A percentile compares a stretch with the other conserved stretches of the same genome.
Conservation (phyloP, 2,797 vertebrate species). For the Galago senegalensis region DNA sequence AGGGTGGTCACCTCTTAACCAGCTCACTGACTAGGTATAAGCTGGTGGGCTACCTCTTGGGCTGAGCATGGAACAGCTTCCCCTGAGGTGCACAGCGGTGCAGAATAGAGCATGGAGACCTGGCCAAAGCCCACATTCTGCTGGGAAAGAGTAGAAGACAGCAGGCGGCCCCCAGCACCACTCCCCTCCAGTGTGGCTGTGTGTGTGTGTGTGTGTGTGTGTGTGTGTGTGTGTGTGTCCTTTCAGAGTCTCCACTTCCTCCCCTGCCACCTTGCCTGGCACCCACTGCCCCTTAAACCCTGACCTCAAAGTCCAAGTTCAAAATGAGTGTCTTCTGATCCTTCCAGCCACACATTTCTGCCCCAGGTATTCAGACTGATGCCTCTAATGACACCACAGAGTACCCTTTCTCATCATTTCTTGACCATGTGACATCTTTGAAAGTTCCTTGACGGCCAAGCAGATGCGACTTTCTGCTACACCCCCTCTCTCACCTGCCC, state of each 20-base stretch:
- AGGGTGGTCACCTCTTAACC: too few species aligned
- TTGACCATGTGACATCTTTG: neutral
- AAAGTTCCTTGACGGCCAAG: neutral
- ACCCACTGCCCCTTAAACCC: neutral
- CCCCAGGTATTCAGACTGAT: neutral
- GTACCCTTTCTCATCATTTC: neutral
- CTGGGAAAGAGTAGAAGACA: neutral
- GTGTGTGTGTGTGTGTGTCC: neutral
- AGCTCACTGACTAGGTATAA: fast-evolving
- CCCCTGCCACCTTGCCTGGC: too few species aligned
- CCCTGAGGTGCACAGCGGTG: too few species aligned
- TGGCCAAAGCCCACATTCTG: neutral
- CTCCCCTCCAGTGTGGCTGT: neutral
- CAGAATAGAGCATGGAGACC: fast-evolving
- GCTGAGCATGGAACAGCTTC: neutral
- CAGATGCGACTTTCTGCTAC: neutral
- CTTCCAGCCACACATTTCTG: neutral
- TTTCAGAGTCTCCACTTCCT: neutral
- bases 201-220: too few species aligned
- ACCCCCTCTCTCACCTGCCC: too few species aligned
- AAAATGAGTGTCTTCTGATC: neutral
- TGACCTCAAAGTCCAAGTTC: neutral
- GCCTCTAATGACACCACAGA: neutral
- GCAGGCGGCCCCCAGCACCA: fast-evolving
- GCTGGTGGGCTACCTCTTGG: neutral